Conservation (phyloP, 2,888 invertebrate species). For the Diaprepes abbreviatus region DNA sequence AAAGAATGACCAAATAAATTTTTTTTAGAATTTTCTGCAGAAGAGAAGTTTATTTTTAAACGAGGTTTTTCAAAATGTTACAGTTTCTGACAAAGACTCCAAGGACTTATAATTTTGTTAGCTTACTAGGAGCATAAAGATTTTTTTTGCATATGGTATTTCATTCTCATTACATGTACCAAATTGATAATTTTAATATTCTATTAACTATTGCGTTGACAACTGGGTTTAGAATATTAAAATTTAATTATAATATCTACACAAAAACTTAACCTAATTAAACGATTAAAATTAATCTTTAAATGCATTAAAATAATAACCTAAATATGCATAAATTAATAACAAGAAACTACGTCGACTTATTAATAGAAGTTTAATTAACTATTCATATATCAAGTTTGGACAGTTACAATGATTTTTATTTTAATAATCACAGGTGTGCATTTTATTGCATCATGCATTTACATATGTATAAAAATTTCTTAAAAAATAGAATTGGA, state of each 20-base stretch:
- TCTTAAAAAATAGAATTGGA: too few relatives aligned
- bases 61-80: too few relatives aligned
- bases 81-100: too few relatives aligned
- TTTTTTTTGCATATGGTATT: too few relatives aligned
- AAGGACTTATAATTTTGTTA: too few relatives aligned
- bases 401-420: constrained; percentile 6
- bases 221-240: not conserved
- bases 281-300: not conserved
- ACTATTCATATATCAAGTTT: constrained; percentile 15
- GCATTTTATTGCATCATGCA: not conserved
- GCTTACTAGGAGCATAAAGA: too few relatives aligned
- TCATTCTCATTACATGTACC: too few relatives aligned
- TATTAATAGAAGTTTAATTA: constrained; percentile 24
- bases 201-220: too few relatives aligned
- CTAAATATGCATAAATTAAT: constrained; percentile 6
- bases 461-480: not conserved
- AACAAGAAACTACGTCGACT: constrained; percentile 19
- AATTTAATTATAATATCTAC: not conserved
- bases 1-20: too few relatives aligned
- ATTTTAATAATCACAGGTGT: constrained; percentile 5
- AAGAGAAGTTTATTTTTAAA: too few relatives aligned
- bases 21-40: too few relatives aligned
- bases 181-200: too few relatives aligned
- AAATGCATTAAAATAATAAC: not conserved
- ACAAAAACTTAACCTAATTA: not conserved